Evolutionary conservation across 2,888 invertebrate genomes (phyloP).

Genomic region (Andrena fulva): DNA sequence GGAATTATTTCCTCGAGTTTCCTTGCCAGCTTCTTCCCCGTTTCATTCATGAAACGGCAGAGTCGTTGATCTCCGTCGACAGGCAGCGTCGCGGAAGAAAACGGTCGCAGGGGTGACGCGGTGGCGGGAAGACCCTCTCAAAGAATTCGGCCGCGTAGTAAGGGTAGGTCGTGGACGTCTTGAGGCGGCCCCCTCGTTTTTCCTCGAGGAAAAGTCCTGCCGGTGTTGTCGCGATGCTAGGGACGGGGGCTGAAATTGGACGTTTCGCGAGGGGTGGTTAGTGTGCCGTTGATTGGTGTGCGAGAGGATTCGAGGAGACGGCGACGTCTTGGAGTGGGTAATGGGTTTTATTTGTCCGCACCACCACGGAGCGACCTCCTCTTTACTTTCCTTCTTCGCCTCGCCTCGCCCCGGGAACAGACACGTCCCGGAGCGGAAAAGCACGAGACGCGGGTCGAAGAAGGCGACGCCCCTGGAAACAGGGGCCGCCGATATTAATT

Average conservation of each 20-base stretch:
- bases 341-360: conserved; percentile 84
- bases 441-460: conserved; percentile 42
- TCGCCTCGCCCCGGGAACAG: conserved; percentile 45
- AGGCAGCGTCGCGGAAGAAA: conserved; percentile 61
- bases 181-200: conserved; percentile 79
- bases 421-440: conserved; percentile 29
- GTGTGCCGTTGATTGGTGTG: conserved; percentile 48
- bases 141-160: conserved; percentile 77
- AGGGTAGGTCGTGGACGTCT: conserved; percentile 82
- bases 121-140: conserved; percentile 64
- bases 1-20: neutral
- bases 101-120: conserved; percentile 40
- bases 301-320: conserved; percentile 60
- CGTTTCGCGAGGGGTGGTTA: conserved; percentile 65
- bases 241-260: conserved; percentile 53
- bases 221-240: neutral
- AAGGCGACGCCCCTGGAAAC: conserved; percentile 60
- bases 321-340: conserved; percentile 79
- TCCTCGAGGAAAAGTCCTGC: conserved; percentile 76
- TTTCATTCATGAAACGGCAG: conserved; percentile 70
- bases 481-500: conserved; percentile 80
- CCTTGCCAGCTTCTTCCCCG: conserved; percentile 26
- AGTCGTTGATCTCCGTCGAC: conserved; percentile 61
- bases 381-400: conserved; percentile 65
- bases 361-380: conserved; percentile 71